Conservation (phyloP, 2,888 invertebrate species). For the Dioctria linearis region DNA sequence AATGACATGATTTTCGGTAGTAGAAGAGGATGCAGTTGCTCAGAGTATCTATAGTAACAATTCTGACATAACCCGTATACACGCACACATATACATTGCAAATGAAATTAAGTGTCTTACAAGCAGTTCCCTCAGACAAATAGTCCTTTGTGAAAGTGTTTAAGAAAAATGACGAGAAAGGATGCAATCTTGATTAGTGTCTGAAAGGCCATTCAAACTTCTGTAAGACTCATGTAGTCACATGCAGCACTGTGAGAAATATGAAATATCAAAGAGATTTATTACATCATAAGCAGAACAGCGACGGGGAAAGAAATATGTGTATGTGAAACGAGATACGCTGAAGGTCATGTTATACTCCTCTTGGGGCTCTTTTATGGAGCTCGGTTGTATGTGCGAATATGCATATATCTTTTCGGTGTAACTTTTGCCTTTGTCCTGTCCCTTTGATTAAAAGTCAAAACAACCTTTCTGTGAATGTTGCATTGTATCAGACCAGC, state of each 20-base stretch:
- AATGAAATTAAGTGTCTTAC: neutral
- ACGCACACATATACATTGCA: too few relatives aligned
- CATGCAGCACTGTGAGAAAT: slow-evolving; percentile 34
- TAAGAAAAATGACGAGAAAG: slow-evolving; percentile 21
- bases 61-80: too few relatives aligned
- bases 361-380: neutral
- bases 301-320: neutral
- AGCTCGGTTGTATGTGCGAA: neutral
- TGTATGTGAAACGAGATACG: neutral
- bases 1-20: too few relatives aligned
- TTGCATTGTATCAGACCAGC: neutral
- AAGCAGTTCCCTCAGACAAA: neutral
- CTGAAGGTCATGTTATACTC: slow-evolving; percentile 15
- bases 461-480: slow-evolving; percentile 27
- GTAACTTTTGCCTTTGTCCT: slow-evolving; percentile 21
- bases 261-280: slow-evolving; percentile 41
- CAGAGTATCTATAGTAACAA: too few relatives aligned
- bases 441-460: slow-evolving; percentile 20
- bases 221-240: slow-evolving; percentile 17
- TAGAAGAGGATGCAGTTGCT: too few relatives aligned
- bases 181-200: slow-evolving; percentile 45
- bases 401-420: neutral
- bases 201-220: slow-evolving; percentile 20
- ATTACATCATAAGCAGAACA: neutral
- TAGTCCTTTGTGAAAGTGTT: neutral